Evolutionary conservation across 2,888 invertebrate species (phyloP).

Genomic region (Subacronicta megacephala): DNA sequence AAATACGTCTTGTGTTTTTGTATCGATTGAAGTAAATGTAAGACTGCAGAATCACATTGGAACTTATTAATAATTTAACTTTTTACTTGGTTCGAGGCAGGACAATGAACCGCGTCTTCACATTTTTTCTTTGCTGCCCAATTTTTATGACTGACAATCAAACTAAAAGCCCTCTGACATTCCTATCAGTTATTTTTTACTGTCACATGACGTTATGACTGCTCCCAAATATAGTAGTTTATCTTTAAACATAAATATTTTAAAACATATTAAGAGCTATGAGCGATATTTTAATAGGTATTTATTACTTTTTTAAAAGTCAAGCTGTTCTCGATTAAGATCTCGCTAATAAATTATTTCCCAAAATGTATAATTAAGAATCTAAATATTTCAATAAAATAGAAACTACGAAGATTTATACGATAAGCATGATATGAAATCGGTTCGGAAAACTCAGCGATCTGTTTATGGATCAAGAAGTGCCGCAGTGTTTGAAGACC

Average conservation of each 20-base stretch:
- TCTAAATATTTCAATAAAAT: not conserved
- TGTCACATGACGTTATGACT: conserved; percentile 37
- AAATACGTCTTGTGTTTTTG: conserved; percentile 45
- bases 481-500: too few relatives aligned
- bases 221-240: conserved; percentile 42
- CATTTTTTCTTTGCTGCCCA: conserved; percentile 47
- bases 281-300: conserved; percentile 34
- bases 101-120: conserved; percentile 47
- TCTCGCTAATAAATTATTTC: conserved; percentile 23
- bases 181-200: conserved; percentile 43
- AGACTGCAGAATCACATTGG: conserved; percentile 50
- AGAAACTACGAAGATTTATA: not conserved
- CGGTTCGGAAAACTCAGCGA: too few relatives aligned
- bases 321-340: conserved; percentile 25
- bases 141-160: conserved; percentile 57
- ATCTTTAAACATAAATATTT: conserved; percentile 40
- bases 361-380: conserved; percentile 3
- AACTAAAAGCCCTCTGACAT: conserved; percentile 53
- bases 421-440: not conserved
- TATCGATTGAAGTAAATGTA: conserved; percentile 42
- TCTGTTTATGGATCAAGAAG: too few relatives aligned
- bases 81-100: conserved; percentile 39
- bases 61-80: conserved; percentile 56
- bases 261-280: conserved; percentile 28
- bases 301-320: conserved; percentile 37